Conservation (phyloP, 2,113 vertebrate species). For the Pterophyllum scalare region DNA sequence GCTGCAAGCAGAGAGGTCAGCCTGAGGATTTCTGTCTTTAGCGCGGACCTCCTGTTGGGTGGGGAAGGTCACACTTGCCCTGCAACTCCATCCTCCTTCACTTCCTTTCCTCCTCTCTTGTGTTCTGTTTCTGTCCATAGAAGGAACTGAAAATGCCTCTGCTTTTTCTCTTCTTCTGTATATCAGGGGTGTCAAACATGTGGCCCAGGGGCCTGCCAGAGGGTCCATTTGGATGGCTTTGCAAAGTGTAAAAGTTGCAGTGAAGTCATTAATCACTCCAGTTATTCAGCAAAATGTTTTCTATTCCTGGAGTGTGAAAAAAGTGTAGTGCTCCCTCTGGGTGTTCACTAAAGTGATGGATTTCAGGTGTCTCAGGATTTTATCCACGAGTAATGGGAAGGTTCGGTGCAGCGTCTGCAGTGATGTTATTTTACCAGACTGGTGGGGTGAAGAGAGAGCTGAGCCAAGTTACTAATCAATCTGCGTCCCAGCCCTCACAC, state of each 20-base stretch:
- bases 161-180: background rate
- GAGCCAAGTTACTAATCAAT: too few species aligned
- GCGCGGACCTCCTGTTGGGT: slow-evolving; percentile 26
- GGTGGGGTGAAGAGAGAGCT: background rate
- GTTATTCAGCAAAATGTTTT: background rate
- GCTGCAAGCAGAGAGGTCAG: slow-evolving; percentile 19
- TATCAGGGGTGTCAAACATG: background rate
- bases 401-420: background rate
- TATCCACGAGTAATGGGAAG: background rate
- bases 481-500: too few species aligned
- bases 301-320: background rate
- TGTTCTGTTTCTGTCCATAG: background rate
- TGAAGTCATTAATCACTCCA: background rate
- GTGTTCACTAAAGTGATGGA: too few species aligned
- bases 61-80: slow-evolving; percentile 43
- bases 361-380: background rate
- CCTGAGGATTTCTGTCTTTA: slow-evolving; percentile 51
- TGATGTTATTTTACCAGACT: background rate
- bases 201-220: background rate
- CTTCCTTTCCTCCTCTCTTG: background rate
- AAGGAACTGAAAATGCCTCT: background rate
- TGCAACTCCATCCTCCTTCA: slow-evolving; percentile 15
- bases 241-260: background rate
- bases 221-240: background rate
- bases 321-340: background rate